Evolutionary conservation across 2,797 vertebrate genomes (phyloP), one percentile per base, ranked within the genome.

Genomic region (Chaetodon trifasciatus): DNA sequence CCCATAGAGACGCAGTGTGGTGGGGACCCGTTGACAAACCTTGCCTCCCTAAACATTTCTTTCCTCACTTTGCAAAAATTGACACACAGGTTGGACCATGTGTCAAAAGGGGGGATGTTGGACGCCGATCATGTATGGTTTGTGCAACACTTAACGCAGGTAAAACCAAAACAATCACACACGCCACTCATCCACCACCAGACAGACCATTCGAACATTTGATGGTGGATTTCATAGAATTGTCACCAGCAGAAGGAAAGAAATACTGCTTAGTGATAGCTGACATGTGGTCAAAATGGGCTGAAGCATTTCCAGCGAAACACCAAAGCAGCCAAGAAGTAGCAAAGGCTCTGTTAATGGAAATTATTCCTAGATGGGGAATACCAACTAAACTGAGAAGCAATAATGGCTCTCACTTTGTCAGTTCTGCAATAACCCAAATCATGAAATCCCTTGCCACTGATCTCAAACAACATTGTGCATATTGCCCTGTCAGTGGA

Each of bases 171-270:
- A 8, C 2, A 6, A 21, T 10, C 3, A 5, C 28, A 42, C 53
- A 28, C 2, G 32, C 46, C 0, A 42, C 60, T 3, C 69, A 78
- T 6, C 62, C 69, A 6, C 37, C 17, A 17, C 46, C 70, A 4
- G 0, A 49, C 0, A 35, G 44, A 8, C 77, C 47, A 39, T 74
- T 74, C 15, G 37, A 68, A 24, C 78, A 79, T 13, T 2, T 69
- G 2, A 32, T 50, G 23, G 62, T 66, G 62, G 69, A 82, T 47
- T 83, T 78, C 16, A 78, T 55, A 7, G 42, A 73, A 42, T 32
- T 72, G 0, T 9, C 44, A 8, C 28, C 70, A 32, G 6, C n/a
- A 16, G 40, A 74, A 40, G 70, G 56, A 6, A 68, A 74, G 4
- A 74, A 74, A 32, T 55, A 69, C 4, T 69, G 40, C 16, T 12